Percentiles rank a stretch among this genome's conserved stretches.
These are phyloP conservation scores for Sebastes oblongus DNA, from an alignment of 2,797 vertebrate genomes.

Conservation along the genomic window DNA sequence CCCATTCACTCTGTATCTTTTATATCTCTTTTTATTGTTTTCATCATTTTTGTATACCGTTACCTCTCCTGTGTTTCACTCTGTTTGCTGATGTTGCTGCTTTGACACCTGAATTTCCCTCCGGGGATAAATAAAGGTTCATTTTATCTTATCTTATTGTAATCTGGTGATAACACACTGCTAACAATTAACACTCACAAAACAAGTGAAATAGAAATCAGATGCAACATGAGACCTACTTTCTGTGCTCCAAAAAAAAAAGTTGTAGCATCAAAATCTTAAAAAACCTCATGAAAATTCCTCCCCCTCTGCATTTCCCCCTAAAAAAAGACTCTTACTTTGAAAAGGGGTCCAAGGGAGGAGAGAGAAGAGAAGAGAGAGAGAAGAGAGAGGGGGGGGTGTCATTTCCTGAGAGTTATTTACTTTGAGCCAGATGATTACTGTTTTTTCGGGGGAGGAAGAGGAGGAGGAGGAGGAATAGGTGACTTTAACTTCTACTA, in stretches of 20 bases:
- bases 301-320: neutral
- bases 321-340: conserved; percentile 85
- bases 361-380: neutral
- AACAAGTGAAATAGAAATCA: neutral
- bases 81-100: no score
- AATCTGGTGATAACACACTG: neutral
- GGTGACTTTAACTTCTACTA: no score
- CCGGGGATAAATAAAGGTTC: no score
- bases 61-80: no score
- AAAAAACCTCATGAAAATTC: neutral
- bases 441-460: conserved; percentile 72
- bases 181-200: neutral
- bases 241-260: neutral
- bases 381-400: conserved; percentile 58
- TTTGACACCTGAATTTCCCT: no score
- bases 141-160: no score
- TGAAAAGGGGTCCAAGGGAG: conserved; percentile 78
- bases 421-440: conserved; percentile 95
- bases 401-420: conserved; percentile 96
- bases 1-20: no score
- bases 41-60: no score
- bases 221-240: neutral
- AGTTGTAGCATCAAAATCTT: neutral
- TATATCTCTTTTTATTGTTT: no score
- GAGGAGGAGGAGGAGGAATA: neutral